Evolutionary conservation across 2,888 invertebrate genomes (phyloP), one percentile per base, ranked within the genome.

Genomic region (Hybos culiciformis): DNA sequence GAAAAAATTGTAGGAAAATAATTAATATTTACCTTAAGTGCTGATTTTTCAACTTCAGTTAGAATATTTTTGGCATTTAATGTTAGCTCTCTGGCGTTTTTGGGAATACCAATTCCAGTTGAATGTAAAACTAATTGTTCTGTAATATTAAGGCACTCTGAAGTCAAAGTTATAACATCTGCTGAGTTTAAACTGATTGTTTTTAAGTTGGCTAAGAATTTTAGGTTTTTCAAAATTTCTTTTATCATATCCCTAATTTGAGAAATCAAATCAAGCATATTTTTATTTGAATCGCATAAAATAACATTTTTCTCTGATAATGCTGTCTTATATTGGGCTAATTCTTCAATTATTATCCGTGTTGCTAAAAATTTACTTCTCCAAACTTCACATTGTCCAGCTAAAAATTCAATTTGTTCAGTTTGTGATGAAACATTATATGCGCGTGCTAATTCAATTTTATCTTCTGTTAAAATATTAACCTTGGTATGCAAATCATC

Each of bases 341-440:
- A 64, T 67, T 93, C 92, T 67, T 93, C 92, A 2, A 91, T 83
- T 83, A 93, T 86, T 44, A 92, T 75, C 62, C 92, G 91, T 70
- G 88, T 88, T 19, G 94, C 93, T 53, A 93, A 71, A 66, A 91
- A 96, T 75, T 94, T 96, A 60, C 91, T 92, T 49, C 91, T 75
- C 93, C 93, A 96, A 39, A 94, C 90, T 69, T 96, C 93, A 60
- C 91, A 90, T 58, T 93, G 91, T 0, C 93, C 90, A 15, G 88
- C 85, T 29, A 94, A 67, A 74, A 85, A 86, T 61, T 96, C 94
- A 4, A 90, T 83, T 69, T 91, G 87, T 62, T 94, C 93, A 59
- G 87, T 86, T 65, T 92, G 86, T 8, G 86, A 83, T 41, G 80
- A 83, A 42, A 92, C 70, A 62, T 87, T 82, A 61, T 88, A 80